phyloP scores from a whole-genome alignment of 2,113 vertebrate species.

The Tinamus guttatus region DNA sequence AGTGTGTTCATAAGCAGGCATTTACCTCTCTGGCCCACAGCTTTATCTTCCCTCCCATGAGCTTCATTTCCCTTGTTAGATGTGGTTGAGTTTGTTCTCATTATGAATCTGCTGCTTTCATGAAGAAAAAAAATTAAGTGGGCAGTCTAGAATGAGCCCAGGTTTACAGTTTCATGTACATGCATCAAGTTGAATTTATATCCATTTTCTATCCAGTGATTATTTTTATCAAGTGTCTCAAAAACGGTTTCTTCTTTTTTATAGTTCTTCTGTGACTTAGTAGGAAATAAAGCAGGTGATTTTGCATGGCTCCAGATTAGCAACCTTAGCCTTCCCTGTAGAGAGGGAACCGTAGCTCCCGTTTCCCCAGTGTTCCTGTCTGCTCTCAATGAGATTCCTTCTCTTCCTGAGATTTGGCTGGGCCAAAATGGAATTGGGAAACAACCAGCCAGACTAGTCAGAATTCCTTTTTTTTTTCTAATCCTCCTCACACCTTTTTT shows the following conservation, averaged over 20 bases:
- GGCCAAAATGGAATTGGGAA: not conserved
- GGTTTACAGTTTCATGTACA: not conserved
- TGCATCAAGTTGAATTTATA: not conserved
- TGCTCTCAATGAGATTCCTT: not conserved
- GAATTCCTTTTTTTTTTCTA: too few relatives aligned
- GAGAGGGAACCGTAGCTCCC: fast-evolving
- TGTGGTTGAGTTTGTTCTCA: not conserved
- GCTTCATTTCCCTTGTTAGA: not conserved
- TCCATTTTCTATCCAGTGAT: not conserved
- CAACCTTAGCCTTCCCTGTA: not conserved
- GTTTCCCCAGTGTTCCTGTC: not conserved
- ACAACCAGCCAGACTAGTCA: not conserved
- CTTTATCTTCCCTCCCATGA: not conserved
- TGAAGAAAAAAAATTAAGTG: not conserved
- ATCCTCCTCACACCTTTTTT: not conserved
- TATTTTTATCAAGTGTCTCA: not conserved
- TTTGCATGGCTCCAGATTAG: not conserved
- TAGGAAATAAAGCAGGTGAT: not conserved
- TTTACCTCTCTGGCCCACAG: not conserved
- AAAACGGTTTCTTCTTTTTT: not conserved
- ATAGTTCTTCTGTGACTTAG: not conserved
- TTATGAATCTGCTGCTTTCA: not conserved
- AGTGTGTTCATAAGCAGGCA: not conserved
- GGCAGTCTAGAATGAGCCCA: not conserved
- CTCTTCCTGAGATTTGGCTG: not conserved